These are phyloP conservation scores for Hyles euphorbiae DNA, from an alignment of 1,140 invertebrate species.

Conservation along the genomic window DNA sequence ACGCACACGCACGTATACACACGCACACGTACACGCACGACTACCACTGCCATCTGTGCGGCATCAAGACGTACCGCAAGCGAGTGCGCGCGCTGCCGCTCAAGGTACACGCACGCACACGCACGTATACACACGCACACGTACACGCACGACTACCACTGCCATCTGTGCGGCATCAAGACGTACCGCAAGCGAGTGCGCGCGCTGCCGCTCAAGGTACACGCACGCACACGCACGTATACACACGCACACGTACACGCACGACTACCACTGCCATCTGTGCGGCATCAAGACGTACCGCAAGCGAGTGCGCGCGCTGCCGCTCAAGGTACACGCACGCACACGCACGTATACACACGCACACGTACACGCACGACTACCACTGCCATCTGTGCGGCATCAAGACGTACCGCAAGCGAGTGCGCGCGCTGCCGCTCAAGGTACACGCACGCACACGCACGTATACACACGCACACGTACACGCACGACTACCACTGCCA, in stretches of 20 bases:
- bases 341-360: no score
- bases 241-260: no score
- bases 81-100: conserved; percentile 90
- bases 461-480: no score
- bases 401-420: conserved; percentile 90
- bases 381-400: conserved; percentile 94
- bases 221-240: background rate
- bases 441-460: conserved; percentile 43
- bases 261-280: conserved; percentile 94
- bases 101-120: conserved; percentile 74
- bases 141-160: conserved; percentile 93
- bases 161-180: conserved; percentile 92
- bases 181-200: conserved; percentile 92
- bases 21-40: conserved; percentile 93
- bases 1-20: background rate
- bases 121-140: no score
- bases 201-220: conserved; percentile 88
- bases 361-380: conserved; percentile 93
- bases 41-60: conserved; percentile 95
- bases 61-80: conserved; percentile 91
- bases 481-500: conserved; percentile 95
- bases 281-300: conserved; percentile 93
- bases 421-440: conserved; percentile 90
- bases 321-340: conserved; percentile 80
- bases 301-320: conserved; percentile 89